Conservation (phyloP, 2,113 vertebrate species). For the Coptodon bakossiorum region DNA sequence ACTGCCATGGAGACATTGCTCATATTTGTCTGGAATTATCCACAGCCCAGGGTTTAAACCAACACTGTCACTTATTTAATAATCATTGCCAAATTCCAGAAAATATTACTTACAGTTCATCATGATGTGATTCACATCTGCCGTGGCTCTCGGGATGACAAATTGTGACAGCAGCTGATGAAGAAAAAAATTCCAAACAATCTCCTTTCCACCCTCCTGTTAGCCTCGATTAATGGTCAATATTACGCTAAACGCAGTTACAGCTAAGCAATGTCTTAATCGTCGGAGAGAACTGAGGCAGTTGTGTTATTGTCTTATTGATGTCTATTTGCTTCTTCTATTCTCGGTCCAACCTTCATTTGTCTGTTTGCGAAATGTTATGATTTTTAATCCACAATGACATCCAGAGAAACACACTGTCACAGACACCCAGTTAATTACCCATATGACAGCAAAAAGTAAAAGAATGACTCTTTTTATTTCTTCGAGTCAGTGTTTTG, state of each 20-base stretch:
- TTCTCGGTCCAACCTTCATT: neutral
- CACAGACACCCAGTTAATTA: neutral
- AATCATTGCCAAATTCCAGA: neutral
- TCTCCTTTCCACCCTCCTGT: neutral
- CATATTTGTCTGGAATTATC: neutral
- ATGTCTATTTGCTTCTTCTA: neutral
- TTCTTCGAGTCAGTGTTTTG: neutral
- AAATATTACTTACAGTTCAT: neutral
- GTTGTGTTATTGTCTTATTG: neutral
- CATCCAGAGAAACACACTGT: neutral
- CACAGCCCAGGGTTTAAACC: neutral
- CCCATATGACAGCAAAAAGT: neutral
- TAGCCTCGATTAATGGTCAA: neutral
- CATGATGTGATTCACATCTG: neutral
- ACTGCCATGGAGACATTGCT: neutral
- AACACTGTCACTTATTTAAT: neutral
- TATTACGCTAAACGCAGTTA: neutral
- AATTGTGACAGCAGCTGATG: neutral
- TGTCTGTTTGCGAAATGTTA: neutral
- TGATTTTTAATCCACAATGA: neutral
- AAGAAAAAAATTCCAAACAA: neutral
- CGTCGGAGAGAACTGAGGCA: neutral
- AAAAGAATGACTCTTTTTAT: neutral
- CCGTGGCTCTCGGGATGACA: neutral
- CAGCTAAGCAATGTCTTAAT: neutral